These are phyloP conservation scores for Copidosoma floridanum DNA, from an alignment of 1,140 invertebrate genomes.

Conservation along the genomic window DNA sequence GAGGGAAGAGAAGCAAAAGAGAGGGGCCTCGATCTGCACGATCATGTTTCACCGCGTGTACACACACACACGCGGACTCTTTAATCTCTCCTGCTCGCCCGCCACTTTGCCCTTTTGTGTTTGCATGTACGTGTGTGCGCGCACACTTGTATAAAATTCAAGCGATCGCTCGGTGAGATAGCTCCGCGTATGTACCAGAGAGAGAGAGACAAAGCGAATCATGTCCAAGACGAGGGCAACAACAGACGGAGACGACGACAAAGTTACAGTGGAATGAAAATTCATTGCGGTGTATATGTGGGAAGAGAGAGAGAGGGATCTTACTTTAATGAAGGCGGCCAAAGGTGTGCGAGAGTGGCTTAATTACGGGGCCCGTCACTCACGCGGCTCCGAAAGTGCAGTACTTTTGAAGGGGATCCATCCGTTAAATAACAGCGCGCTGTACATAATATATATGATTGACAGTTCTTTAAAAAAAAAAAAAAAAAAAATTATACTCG, in stretches of 20 bases:
- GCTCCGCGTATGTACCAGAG: neutral
- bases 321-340: too few relatives aligned
- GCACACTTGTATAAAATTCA: neutral
- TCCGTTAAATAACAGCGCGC: too few relatives aligned
- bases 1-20: too few relatives aligned
- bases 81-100: neutral
- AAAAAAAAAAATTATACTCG: neutral
- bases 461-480: too few relatives aligned
- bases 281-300: too few relatives aligned
- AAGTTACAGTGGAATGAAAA: too few relatives aligned
- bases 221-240: neutral
- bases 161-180: slow-evolving; percentile 11
- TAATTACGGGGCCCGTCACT: slow-evolving; percentile 13
- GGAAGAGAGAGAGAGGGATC: too few relatives aligned
- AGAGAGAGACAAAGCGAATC: neutral
- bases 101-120: neutral
- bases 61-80: neutral
- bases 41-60: slow-evolving; percentile 9
- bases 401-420: too few relatives aligned
- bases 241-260: neutral
- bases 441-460: too few relatives aligned
- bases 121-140: neutral
- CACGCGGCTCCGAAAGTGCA: neutral
- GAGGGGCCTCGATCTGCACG: slow-evolving; percentile 6
- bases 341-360: neutral